Conservation (phyloP, 1,140 invertebrate species). For the Phortica variegata region DNA sequence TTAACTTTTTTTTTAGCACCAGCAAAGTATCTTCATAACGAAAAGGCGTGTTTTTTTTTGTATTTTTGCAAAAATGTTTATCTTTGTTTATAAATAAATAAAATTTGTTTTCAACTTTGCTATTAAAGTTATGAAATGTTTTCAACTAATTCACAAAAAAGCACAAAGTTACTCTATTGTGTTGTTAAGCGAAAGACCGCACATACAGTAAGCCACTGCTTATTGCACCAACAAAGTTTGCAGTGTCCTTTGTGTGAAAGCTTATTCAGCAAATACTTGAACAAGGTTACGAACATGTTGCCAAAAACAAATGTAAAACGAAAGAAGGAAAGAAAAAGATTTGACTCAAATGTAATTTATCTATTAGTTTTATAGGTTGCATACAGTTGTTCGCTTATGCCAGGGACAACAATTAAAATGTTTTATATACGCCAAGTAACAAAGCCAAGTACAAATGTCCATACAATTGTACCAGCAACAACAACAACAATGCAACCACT, state of each 20-base stretch:
- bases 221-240: slow-evolving; percentile 6
- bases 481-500: slow-evolving; percentile 1
- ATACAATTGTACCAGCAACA: too few relatives aligned
- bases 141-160: slow-evolving; percentile 9
- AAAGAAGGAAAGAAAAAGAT: neutral
- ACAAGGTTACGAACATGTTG: neutral
- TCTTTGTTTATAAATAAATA: too few relatives aligned
- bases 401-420: slow-evolving; percentile 32
- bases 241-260: neutral
- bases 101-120: too few relatives aligned
- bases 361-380: slow-evolving; percentile 3
- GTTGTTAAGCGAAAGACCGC: too few relatives aligned
- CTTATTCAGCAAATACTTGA: slow-evolving; percentile 7
- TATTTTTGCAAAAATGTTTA: too few relatives aligned
- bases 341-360: neutral
- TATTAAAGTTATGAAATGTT: too few relatives aligned
- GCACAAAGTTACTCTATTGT: too few relatives aligned
- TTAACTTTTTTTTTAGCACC: too few relatives aligned
- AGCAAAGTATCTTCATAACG: too few relatives aligned
- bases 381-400: slow-evolving; percentile 27
- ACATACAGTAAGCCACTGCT: too few relatives aligned
- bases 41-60: too few relatives aligned
- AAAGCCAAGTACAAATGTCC: slow-evolving; percentile 3
- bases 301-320: too few relatives aligned
- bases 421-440: slow-evolving; percentile 15